Conservation (phyloP, 2,113 vertebrate genomes). For the Salvelinus fontinalis region DNA sequence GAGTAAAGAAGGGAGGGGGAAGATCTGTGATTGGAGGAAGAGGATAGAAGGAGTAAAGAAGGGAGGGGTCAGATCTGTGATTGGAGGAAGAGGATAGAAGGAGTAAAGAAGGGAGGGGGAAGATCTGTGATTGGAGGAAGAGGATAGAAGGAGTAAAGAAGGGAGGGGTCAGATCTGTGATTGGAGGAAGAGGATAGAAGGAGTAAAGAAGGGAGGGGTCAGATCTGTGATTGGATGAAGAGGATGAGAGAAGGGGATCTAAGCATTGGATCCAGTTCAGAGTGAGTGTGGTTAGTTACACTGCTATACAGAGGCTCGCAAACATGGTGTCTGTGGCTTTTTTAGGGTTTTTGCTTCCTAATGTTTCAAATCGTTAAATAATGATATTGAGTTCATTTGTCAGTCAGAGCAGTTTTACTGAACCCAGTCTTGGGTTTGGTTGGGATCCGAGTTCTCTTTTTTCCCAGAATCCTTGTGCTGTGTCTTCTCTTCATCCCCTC, state of each 20-base stretch:
- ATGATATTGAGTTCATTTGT: conserved; percentile 38
- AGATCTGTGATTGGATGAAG: not conserved
- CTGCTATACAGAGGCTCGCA: not conserved
- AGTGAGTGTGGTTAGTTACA: not conserved
- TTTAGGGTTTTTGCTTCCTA: conserved; percentile 26
- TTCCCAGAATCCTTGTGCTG: conserved; percentile 12
- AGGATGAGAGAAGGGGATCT: conserved; percentile 2
- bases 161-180: no score
- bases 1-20: no score
- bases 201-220: not conserved
- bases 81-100: not conserved
- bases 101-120: not conserved
- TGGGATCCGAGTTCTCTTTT: not conserved
- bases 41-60: not conserved
- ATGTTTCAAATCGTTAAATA: conserved; percentile 43
- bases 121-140: not conserved
- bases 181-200: not conserved
- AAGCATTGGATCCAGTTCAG: not conserved
- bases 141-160: not conserved
- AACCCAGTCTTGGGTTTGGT: conserved; percentile 18
- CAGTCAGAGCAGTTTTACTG: not conserved
- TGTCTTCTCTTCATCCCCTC: conserved; percentile 28
- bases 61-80: no score
- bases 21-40: not conserved
- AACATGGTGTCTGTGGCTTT: conserved; percentile 14